Conservation (phyloP, 2,888 invertebrate species). For the Suillia variegata region DNA sequence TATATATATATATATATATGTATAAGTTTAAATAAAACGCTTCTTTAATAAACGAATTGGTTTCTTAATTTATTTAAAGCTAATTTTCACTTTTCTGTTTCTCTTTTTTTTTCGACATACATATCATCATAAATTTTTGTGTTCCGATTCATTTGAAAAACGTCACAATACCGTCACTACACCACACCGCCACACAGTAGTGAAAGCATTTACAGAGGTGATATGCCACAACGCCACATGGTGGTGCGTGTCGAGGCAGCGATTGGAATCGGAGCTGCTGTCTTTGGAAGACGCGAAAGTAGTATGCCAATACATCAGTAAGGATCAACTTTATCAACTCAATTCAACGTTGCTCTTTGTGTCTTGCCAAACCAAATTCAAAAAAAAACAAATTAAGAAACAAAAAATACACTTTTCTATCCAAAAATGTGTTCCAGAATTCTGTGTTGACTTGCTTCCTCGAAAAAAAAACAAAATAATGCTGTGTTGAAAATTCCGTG, state of each 20-base stretch:
- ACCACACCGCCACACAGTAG: conserved; percentile 36
- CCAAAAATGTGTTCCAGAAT: no score
- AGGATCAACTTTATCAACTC: conserved; percentile 39
- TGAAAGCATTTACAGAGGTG: conserved; percentile 55
- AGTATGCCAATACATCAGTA: conserved; percentile 46
- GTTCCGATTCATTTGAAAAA: conserved; percentile 18
- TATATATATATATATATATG: not conserved
- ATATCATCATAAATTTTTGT: conserved; percentile 8
- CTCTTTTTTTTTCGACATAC: conserved; percentile 12
- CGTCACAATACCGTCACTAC: conserved; percentile 1
- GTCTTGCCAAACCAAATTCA: no score
- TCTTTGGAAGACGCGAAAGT: conserved; percentile 39
- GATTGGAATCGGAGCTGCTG: conserved; percentile 34
- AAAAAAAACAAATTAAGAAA: not conserved
- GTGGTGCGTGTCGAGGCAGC: conserved; percentile 36
- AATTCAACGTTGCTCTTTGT: no score
- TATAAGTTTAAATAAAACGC: not conserved
- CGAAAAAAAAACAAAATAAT: no score
- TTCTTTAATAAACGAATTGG: conserved; percentile 3
- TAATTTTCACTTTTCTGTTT: conserved; percentile 14
- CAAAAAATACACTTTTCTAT: no score
- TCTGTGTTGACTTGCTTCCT: no score
- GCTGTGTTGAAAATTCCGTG: no score
- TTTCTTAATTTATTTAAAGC: not conserved
- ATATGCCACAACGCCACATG: conserved; percentile 48